Base-by-base conservation (phyloP, 2,797 vertebrate genomes). In the Anableps anableps region DNA sequence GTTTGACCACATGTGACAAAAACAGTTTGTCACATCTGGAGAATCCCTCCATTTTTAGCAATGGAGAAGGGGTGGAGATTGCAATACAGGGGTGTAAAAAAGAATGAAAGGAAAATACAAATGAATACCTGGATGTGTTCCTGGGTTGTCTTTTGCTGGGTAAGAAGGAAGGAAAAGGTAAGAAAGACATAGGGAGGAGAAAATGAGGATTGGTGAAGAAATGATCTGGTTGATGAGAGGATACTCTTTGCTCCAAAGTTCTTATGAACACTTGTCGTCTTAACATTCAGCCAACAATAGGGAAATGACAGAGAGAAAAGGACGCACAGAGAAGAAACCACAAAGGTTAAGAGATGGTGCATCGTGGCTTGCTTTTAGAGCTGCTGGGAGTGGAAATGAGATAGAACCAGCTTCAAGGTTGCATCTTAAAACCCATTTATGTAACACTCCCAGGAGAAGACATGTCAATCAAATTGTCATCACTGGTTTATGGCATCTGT, bases 391-490 rank as follows among this genome's bases (percentile, higher is more conserved):
- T 74, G 41, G n/a, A 68, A 78, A 75, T 43, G 79, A 78, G 41
- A 86, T 50, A 55, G 21, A 41, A 85, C 83, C 62, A n/a, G 62
- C 50, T 64, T 83, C 38, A 77, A 83, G 48, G 48, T 76, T 80
- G 45, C 43, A 43, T 41, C 36, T 85, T 78, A 43, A 85, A 86
- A 77, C 75, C 51, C 26, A 72, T 84, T 79, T 75, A 64, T 80
- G 43, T 70, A 51, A 58, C 68, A 23, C 78, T 72, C 84, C 74
- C 9, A 72, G 64, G 36, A 83, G 84, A 82, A 62, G 58, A 72
- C 38, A 26, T 90, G 83, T 73, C 86, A 81, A 82, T 91, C 88
- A 89, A 80, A 81, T 60, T 72, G 76, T 64, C 43, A 36, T 81
- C 71, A 26, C 70, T 72, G 73, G 64, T 43, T 79, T 55, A 31